Evolutionary conservation across 2,113 vertebrate species (phyloP).

Genomic region (Hemichromis elongatus): DNA sequence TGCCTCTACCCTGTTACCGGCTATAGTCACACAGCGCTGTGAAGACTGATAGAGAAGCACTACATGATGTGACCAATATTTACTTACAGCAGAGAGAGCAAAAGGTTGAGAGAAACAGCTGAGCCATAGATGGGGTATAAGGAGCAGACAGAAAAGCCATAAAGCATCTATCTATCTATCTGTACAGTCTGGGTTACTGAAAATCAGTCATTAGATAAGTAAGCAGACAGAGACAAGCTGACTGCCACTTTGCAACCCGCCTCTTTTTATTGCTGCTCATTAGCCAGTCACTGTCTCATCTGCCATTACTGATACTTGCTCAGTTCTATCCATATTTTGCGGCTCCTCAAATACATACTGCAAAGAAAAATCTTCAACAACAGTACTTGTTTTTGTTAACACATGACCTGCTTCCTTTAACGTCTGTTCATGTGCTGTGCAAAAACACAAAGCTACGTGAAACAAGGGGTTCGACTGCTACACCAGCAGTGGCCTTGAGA

Average conservation of each 20-base stretch:
- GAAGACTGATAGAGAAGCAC: conserved; percentile 3
- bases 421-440: background rate
- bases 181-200: background rate
- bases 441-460: background rate
- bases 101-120: conserved; percentile 17
- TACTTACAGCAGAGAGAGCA: conserved; percentile 1
- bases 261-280: background rate
- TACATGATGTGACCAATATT: conserved; percentile 53
- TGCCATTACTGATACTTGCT: background rate
- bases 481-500: background rate
- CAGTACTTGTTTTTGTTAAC: background rate
- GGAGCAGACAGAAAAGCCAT: background rate
- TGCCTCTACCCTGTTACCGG: conserved; percentile 26
- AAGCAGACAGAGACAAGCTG: background rate
- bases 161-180: background rate
- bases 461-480: background rate
- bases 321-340: background rate
- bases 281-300: background rate
- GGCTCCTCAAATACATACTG: background rate
- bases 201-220: background rate
- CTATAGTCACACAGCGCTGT: conserved; percentile 13
- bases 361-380: background rate
- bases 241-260: background rate
- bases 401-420: background rate
- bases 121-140: background rate